A percentile compares a stretch with the other conserved stretches of the same genome.
Conservation (phyloP, 2,113 vertebrate species). For the Phyllostomus hastatus region DNA sequence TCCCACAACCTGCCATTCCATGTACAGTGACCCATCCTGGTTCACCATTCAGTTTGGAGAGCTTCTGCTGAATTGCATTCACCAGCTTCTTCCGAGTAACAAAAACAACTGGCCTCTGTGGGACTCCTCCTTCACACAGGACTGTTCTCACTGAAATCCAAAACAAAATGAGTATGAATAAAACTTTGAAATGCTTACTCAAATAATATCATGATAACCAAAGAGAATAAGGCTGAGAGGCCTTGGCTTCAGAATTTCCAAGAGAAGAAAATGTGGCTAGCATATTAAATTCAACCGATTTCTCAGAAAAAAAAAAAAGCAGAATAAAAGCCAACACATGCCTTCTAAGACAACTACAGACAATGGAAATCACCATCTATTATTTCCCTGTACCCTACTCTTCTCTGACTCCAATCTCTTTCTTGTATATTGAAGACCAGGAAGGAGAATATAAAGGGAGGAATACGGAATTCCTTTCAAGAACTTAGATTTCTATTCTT, state of each 20-base stretch:
- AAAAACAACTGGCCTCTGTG: constrained; percentile 95
- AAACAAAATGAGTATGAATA: constrained; percentile 39
- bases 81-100: constrained; percentile 88
- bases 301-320: background rate
- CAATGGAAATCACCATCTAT: background rate
- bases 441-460: background rate
- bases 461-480: constrained; percentile 3
- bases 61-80: constrained; percentile 86
- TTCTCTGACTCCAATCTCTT: background rate
- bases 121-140: constrained; percentile 94
- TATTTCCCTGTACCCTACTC: background rate
- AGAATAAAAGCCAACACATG: background rate
- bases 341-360: background rate
- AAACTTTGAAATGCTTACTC: background rate
- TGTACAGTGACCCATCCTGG: constrained; percentile 94
- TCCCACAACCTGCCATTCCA: constrained; percentile 98
- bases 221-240: background rate
- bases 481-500: background rate
- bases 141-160: constrained; percentile 86
- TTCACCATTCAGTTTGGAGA: constrained; percentile 82
- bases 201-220: background rate
- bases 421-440: background rate
- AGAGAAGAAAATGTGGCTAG: constrained; percentile 2
- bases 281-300: background rate
- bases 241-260: background rate